Percentiles rank a stretch among this genome's conserved stretches.
Evolutionary conservation across 2,113 vertebrate species (phyloP).

Genomic region (Chamaea fasciata): DNA sequence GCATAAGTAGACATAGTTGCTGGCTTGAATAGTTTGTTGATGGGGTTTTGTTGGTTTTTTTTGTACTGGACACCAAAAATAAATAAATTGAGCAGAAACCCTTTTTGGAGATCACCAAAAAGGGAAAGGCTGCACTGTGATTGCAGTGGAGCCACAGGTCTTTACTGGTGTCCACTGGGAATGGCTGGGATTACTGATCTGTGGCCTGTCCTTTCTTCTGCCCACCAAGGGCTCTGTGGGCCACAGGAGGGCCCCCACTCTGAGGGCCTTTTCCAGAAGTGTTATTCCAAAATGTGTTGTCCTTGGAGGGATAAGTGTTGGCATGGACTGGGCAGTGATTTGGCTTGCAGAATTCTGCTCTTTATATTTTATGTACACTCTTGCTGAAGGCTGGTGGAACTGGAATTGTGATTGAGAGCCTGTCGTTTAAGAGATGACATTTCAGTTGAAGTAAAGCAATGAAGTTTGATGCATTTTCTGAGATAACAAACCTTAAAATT

Average conservation of each 20-base stretch:
- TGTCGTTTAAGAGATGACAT: background rate
- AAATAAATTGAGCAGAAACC: background rate
- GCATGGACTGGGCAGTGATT: background rate
- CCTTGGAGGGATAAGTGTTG: background rate
- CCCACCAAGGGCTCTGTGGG: background rate
- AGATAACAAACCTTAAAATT: background rate
- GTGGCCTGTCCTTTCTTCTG: background rate
- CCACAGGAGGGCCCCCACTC: background rate
- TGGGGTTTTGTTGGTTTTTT: accelerated
- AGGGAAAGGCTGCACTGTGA: background rate
- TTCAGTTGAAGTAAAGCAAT: background rate
- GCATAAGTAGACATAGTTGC: background rate
- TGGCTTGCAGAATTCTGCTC: background rate
- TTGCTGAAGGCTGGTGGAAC: background rate
- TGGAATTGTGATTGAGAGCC: background rate
- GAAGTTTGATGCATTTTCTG: background rate
- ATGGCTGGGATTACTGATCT: background rate
- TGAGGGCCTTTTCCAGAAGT: background rate
- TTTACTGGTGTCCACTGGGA: background rate
- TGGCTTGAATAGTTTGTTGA: background rate
- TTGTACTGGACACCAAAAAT: background rate
- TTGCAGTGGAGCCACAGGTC: background rate
- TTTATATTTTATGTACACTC: background rate
- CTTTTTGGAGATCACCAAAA: background rate
- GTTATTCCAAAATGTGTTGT: background rate